Percentiles rank a stretch among this genome's conserved stretches.
Conservation (phyloP, 2,113 vertebrate species). For the Setophaga kirtlandii region DNA sequence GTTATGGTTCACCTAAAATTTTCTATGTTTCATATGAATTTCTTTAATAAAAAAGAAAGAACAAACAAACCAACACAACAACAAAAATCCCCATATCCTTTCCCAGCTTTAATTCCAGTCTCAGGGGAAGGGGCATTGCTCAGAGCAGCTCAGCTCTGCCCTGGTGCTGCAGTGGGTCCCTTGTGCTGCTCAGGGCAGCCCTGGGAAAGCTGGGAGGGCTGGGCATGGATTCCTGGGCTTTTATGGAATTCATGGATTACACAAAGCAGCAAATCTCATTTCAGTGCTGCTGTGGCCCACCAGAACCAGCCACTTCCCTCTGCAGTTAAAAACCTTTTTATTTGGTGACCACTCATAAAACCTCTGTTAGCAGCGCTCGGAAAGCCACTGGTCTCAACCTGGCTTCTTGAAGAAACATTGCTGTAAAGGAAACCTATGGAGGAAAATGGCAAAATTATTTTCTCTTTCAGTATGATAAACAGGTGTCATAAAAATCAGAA, state of each 20-base stretch:
- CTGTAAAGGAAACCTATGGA: background rate
- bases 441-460: background rate
- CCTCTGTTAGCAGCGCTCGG: background rate
- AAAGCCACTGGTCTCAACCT: background rate
- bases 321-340: background rate
- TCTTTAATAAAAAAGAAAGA: background rate
- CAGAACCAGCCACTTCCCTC: background rate
- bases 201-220: background rate
- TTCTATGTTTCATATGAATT: background rate
- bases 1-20: background rate
- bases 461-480: background rate
- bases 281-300: background rate
- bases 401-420: background rate
- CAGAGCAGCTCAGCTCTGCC: background rate
- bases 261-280: background rate
- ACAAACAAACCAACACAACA: background rate
- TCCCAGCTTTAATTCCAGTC: background rate
- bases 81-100: background rate
- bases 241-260: fast-evolving
- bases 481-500: background rate
- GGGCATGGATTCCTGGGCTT: background rate
- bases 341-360: background rate
- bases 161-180: fast-evolving
- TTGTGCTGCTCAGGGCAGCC: background rate
- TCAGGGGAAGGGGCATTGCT: background rate